Evolutionary conservation across 2,888 invertebrate species (phyloP), one percentile per base, ranked within the genome.

Genomic region (Callinectes sapidus): DNA sequence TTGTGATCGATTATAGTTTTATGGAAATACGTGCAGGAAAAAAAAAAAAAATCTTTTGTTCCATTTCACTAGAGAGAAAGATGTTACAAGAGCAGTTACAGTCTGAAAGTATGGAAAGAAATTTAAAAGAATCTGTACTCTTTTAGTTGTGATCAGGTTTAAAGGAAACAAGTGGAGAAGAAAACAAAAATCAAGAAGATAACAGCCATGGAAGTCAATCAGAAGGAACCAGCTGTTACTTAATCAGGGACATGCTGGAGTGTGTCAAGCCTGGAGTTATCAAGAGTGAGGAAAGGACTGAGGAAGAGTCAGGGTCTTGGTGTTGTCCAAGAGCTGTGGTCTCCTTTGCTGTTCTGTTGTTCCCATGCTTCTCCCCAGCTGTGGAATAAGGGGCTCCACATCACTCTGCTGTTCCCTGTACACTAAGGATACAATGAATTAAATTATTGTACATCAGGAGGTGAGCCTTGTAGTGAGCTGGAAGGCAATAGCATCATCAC

Each of bases 341-440:
- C n/a, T 81, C 81, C 81, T 81, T n/a, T 81, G n/a, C 32, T 81
- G 35, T 35, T 81, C 32, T 81, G 18, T 2, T 16, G 18, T 71
- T 71, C n/a, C 81, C 35, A 10, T 81, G 35, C 13, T 35, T 81
- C 35, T 81, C 81, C 81, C 16, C 8, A 1, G 81, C 81, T 32
- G 32, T 81, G 81, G 81, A 81, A 10, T 81, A 35, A 81, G 81
- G 77, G 35, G 32, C 35, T 81, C 35, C 81, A 81, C 18, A 6
- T 18, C 18, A 28, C 81, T 81, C 81, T 81, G 71, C 71, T 77
- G 35, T 81, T 81, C 81, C 81, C 81, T 16, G 16, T 81, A 81
- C 81, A n/a, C 81, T 81, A 81, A 81, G 81, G 81, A 81, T 81
- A 81, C 81, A 81, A 35, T 81, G 81, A 81, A 81, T 35, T 81